Conservation (phyloP, 2,113 vertebrate genomes). For the Puffinus mauretanicus region DNA sequence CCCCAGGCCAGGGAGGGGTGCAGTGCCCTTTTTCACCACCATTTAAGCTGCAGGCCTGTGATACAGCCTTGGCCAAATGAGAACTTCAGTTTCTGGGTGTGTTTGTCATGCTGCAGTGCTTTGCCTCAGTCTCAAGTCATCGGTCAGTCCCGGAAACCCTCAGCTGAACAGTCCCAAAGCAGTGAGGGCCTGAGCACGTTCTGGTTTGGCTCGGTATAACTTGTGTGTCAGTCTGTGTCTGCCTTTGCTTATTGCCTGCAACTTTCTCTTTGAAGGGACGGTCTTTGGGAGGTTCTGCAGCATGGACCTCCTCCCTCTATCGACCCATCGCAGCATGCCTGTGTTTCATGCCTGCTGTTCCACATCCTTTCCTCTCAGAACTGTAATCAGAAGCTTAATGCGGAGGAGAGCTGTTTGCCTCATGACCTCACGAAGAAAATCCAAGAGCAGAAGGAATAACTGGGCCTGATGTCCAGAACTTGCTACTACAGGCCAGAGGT, state of each 20-base stretch:
- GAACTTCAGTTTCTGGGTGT: neutral
- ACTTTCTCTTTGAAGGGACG: neutral
- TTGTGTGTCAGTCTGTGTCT: too few species aligned
- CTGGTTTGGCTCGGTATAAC: too few species aligned
- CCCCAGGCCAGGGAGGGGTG: too few species aligned
- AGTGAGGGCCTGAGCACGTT: neutral
- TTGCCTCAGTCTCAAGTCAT: neutral
- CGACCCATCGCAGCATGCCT: rapidly evolving
- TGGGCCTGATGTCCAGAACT: slow-evolving; percentile 78
- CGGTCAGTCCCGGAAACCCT: neutral
- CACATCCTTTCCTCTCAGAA: slow-evolving; percentile 52
- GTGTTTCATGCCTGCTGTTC: neutral
- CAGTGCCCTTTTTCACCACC: neutral
- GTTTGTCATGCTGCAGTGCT: neutral
- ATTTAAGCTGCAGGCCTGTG: neutral
- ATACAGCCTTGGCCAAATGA: neutral
- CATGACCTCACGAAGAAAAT: slow-evolving; percentile 75
- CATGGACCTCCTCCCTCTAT: neutral
- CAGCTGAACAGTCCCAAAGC: neutral
- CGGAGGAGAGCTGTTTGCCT: neutral
- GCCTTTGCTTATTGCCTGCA: too few species aligned
- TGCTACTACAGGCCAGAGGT: slow-evolving; percentile 79
- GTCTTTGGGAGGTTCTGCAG: neutral
- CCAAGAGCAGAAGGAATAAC: slow-evolving; percentile 70
- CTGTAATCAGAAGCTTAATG: slow-evolving; percentile 7